Conservation (phyloP, 2,113 vertebrate species). For the Actenoides lindsayi region DNA sequence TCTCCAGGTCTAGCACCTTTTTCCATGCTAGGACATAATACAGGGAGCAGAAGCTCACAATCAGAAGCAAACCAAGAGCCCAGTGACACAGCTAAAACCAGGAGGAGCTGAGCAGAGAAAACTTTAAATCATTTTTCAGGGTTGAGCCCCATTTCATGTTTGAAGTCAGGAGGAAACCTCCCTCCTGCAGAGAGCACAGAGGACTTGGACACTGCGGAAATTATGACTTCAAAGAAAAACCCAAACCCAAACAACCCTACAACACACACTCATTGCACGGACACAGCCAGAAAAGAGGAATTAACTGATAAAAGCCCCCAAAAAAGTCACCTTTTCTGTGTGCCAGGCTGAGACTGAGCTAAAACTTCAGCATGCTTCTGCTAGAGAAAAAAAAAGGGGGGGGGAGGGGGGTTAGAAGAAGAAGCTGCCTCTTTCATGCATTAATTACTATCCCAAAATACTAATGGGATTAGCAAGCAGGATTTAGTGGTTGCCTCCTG, state of each 20-base stretch:
- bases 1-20: not conserved
- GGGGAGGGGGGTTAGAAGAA: not conserved
- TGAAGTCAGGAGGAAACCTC: not conserved
- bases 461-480: constrained; percentile 36
- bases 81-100: not conserved
- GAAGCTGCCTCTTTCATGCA: not conserved
- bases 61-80: not conserved
- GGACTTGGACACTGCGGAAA: fast-evolving
- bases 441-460: not conserved
- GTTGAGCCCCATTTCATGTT: not conserved
- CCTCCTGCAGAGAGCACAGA: not conserved
- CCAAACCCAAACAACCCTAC: not conserved
- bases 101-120: not conserved
- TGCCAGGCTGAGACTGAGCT: not conserved
- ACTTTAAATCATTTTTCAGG: not conserved
- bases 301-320: not conserved
- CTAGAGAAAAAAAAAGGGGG: not conserved
- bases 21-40: fast-evolving
- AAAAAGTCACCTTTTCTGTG: not conserved
- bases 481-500: constrained; percentile 39
- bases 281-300: not conserved
- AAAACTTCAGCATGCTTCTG: not conserved
- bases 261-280: fast-evolving
- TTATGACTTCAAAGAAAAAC: not conserved
- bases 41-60: fast-evolving